Percentiles rank a stretch among this genome's conserved stretches.
Evolutionary conservation across 2,797 vertebrate genomes (phyloP).

Genomic region (Coluber constrictor): DNA sequence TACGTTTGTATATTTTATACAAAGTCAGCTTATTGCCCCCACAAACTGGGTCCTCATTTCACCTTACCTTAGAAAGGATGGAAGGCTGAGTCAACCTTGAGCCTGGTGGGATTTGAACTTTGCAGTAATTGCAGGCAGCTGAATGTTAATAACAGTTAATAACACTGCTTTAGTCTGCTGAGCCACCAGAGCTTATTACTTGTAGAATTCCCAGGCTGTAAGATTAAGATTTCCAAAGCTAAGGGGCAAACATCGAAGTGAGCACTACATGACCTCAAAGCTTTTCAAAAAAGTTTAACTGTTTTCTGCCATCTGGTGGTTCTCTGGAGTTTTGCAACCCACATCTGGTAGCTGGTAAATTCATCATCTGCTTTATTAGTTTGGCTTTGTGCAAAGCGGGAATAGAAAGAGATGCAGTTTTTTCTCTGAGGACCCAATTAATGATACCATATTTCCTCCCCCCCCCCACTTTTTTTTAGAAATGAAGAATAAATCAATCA

Average conservation of each 20-base stretch:
- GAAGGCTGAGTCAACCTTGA: too few relatives aligned
- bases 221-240: neutral
- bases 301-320: neutral
- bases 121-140: too few relatives aligned
- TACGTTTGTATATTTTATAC: too few relatives aligned
- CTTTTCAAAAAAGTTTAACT: neutral
- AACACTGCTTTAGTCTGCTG: too few relatives aligned
- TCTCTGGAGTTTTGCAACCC: neutral
- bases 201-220: neutral
- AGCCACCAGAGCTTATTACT: neutral
- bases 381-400: neutral
- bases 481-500: neutral
- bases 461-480: neutral
- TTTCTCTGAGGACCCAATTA: neutral
- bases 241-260: conserved; percentile 20
- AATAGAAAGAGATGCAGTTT: neutral
- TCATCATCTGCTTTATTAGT: neutral
- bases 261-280: conserved; percentile 4
- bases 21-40: too few relatives aligned
- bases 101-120: too few relatives aligned
- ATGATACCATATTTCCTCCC: neutral
- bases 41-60: too few relatives aligned
- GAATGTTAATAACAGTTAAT: too few relatives aligned
- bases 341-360: neutral
- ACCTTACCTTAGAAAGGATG: too few relatives aligned